A percentile compares a stretch with the other conserved stretches of the same genome.
Evolutionary conservation across 2,113 vertebrate species (phyloP).

Genomic region (Phocoena sinus): DNA sequence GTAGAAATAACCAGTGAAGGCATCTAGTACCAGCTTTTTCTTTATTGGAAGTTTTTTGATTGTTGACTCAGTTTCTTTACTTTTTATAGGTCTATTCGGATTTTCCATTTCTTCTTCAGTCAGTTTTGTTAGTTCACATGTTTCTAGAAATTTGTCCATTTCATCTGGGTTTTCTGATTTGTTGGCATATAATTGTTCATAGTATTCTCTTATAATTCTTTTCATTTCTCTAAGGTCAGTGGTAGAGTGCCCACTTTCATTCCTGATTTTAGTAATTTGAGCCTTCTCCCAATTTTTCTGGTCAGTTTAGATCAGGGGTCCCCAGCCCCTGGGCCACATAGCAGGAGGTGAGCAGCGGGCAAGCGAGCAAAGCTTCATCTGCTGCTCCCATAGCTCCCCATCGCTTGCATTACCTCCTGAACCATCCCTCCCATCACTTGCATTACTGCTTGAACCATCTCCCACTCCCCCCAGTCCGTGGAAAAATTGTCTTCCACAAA

Average conservation of each 20-base stretch:
- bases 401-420: rapidly evolving
- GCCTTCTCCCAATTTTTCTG: not conserved
- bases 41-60: not conserved
- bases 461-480: no score
- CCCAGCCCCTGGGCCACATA: no score
- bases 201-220: not conserved
- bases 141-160: not conserved
- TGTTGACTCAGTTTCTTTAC: not conserved
- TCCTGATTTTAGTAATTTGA: not conserved
- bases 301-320: not conserved
- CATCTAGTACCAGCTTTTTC: not conserved
- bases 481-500: no score
- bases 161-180: not conserved
- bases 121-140: not conserved
- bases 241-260: not conserved
- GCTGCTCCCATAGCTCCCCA: no score
- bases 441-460: no score
- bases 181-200: not conserved
- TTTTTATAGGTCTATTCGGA: not conserved
- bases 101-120: not conserved
- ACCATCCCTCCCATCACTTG: no score
- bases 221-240: not conserved
- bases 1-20: not conserved
- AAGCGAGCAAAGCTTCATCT: no score
- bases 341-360: no score